phyloP scores from a whole-genome alignment of 2,113 vertebrate species.

The Phyllostomus hastatus region DNA sequence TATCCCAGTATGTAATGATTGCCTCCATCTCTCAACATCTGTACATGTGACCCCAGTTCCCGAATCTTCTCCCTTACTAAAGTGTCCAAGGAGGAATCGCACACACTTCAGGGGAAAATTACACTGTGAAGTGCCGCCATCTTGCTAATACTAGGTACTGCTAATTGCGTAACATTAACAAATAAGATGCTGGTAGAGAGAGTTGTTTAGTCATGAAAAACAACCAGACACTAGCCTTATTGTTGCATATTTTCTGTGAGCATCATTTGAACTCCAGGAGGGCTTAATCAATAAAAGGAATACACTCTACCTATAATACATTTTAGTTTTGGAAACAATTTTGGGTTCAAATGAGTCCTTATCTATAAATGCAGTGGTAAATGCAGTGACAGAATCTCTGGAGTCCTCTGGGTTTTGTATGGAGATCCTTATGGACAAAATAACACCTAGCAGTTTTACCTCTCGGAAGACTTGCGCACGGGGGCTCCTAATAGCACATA shows the following conservation, averaged over 20 bases:
- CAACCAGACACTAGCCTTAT: background rate
- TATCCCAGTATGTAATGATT: background rate
- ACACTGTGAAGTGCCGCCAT: background rate
- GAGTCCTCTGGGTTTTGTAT: background rate
- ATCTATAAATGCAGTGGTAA: background rate
- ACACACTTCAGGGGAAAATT: background rate
- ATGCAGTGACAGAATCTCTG: background rate
- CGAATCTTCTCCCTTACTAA: background rate
- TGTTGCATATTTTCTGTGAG: background rate
- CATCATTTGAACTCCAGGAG: background rate
- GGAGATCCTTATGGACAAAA: background rate
- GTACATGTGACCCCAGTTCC: background rate
- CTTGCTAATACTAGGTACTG: background rate
- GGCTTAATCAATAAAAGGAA: background rate
- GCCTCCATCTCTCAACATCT: background rate
- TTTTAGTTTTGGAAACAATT: conserved; percentile 5
- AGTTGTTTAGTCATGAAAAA: background rate
- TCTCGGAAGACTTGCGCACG: background rate
- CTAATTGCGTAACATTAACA: background rate
- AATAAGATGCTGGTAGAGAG: background rate
- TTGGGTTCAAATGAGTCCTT: conserved; percentile 26
- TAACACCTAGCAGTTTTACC: background rate
- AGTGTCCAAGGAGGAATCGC: background rate
- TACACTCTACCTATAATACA: background rate
- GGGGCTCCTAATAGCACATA: background rate